These are phyloP conservation scores for Penaeus vannamei DNA, from an alignment of 1,140 invertebrate genomes.

Conservation along the genomic window DNA sequence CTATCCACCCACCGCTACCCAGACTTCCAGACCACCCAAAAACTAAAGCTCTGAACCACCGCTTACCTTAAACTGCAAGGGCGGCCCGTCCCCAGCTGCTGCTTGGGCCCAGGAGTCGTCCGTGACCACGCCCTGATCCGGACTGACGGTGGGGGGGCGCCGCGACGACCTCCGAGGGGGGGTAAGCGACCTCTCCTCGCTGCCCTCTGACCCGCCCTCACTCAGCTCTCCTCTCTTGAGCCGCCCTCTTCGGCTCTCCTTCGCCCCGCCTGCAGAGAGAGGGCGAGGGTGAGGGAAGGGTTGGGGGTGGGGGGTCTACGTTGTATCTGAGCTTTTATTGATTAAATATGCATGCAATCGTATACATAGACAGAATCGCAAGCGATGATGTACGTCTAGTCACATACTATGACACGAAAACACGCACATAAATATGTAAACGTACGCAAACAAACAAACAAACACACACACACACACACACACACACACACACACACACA, in stretches of 20 bases:
- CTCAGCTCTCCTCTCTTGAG: slow-evolving; percentile 40
- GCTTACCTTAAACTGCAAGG: slow-evolving; percentile 59
- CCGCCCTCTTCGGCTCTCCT: slow-evolving; percentile 43
- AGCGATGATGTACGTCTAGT: no score
- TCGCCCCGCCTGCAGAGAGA: slow-evolving; percentile 36
- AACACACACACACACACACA: background rate
- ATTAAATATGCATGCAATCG: background rate
- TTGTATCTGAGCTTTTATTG: no score
- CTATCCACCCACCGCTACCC: no score
- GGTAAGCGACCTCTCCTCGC: slow-evolving; percentile 56
- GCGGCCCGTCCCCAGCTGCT: slow-evolving; percentile 15
- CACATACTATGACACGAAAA: no score
- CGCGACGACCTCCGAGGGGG: slow-evolving; percentile 26
- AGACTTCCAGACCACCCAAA: no score
- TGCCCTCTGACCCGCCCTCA: slow-evolving; percentile 53
- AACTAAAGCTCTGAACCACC: background rate
- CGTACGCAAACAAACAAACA: background rate
- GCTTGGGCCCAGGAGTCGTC: slow-evolving; percentile 56
- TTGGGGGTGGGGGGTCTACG: no score
- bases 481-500: background rate
- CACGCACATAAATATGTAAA: background rate
- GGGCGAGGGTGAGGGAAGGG: background rate
- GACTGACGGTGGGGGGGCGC: slow-evolving; percentile 52
- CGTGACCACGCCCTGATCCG: slow-evolving; percentile 63
- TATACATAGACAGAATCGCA: background rate